These are phyloP conservation scores for Choloepus didactylus DNA, from an alignment of 2,797 vertebrate species.

Conservation along the genomic window DNA sequence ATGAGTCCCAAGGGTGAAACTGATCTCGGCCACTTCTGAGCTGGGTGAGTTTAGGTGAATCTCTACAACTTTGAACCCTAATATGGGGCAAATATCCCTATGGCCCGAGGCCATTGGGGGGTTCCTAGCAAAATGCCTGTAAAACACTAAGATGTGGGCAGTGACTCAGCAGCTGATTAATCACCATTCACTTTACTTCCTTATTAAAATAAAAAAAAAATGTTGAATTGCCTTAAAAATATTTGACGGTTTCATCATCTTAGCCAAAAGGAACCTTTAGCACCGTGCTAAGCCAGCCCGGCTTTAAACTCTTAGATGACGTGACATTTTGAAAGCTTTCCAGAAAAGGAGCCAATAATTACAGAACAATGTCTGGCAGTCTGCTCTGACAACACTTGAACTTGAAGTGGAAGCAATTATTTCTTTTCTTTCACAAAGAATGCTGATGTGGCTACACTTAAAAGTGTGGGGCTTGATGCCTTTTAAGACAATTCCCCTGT, in stretches of 20 bases:
- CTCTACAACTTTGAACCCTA: background rate
- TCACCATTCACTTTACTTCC: background rate
- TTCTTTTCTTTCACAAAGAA: conserved; percentile 47
- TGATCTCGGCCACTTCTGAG: background rate
- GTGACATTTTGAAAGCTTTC: conserved; percentile 52
- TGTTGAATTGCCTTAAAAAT: conserved; percentile 35
- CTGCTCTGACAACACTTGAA: background rate
- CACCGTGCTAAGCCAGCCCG: background rate
- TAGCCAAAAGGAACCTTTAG: conserved; percentile 38
- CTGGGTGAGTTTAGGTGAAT: background rate
- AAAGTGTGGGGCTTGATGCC: background rate
- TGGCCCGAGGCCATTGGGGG: background rate
- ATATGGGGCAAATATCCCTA: background rate
- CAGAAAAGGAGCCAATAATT: conserved; percentile 54
- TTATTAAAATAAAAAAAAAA: background rate
- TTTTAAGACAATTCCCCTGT: background rate
- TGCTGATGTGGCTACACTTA: conserved; percentile 15
- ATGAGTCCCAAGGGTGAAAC: background rate
- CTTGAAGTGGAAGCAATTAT: conserved; percentile 39
- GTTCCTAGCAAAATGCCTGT: background rate
- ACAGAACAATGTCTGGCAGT: conserved; percentile 33
- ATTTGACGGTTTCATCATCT: conserved; percentile 42
- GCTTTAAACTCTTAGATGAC: conserved; percentile 7
- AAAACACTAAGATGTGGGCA: background rate
- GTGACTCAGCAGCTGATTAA: background rate